phyloP scores from a whole-genome alignment of 2,888 invertebrate species.

The Toxonevra muliebris region DNA sequence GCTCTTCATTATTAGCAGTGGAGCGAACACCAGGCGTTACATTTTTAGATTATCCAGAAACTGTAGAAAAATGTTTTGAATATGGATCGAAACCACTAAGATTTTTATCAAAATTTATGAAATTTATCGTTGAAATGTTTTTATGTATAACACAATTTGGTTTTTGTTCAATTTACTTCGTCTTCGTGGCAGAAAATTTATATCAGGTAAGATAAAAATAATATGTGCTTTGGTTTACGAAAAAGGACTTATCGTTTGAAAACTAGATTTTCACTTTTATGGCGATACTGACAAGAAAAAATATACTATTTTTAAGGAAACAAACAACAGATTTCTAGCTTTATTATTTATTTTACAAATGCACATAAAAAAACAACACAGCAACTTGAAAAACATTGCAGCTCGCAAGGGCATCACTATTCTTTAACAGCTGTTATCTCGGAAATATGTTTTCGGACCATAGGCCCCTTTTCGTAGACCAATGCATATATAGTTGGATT shows the following conservation, averaged over 20 bases:
- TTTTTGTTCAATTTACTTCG: conserved; percentile 96
- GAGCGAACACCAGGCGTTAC: conserved; percentile 53
- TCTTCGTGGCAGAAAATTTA: conserved; percentile 89
- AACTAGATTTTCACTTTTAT: no score
- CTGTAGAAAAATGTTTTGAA: conserved; percentile 82
- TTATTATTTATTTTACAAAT: no score
- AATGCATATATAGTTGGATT: background rate
- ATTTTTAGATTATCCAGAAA: conserved; percentile 83
- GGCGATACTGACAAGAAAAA: no score
- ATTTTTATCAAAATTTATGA: conserved; percentile 72
- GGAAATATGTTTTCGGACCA: no score
- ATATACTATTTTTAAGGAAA: no score
- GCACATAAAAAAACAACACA: no score
- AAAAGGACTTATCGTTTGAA: no score
- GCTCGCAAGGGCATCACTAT: no score
- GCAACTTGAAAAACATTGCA: no score
- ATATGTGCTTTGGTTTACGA: background rate
- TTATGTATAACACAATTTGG: conserved; percentile 94
- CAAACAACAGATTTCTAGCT: no score
- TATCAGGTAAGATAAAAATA: conserved; percentile 67
- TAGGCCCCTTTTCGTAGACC: background rate
- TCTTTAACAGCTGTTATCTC: no score
- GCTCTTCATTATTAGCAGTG: conserved; percentile 53
- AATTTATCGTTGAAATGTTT: conserved; percentile 81
- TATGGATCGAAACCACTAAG: conserved; percentile 73